These are phyloP conservation scores for Zosterops pallidus DNA, from an alignment of 2,113 vertebrate species.

Conservation along the genomic window DNA sequence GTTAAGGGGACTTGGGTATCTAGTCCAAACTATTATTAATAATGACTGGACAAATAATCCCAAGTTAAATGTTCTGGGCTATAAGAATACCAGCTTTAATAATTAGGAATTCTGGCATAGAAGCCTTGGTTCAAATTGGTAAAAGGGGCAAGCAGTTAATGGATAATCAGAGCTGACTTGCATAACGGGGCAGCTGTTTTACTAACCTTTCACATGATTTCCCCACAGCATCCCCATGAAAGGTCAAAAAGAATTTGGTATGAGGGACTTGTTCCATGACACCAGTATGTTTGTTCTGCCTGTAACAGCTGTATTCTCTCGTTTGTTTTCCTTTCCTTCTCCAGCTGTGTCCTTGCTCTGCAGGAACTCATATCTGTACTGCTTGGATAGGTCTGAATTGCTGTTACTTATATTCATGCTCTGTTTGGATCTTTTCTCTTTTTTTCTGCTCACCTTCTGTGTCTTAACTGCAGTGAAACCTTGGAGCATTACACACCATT, in stretches of 20 bases:
- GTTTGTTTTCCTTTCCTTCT: conserved; percentile 6
- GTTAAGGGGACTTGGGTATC: fast-evolving
- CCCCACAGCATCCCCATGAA: background rate
- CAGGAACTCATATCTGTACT: background rate
- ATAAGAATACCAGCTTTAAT: fast-evolving
- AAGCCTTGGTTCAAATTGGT: background rate
- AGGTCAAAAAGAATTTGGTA: background rate
- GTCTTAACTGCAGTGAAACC: background rate
- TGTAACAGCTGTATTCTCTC: background rate
- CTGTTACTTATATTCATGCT: background rate
- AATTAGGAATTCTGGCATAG: background rate
- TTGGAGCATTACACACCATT: fast-evolving
- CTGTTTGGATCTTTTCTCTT: background rate
- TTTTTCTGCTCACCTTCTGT: background rate
- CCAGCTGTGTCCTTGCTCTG: background rate
- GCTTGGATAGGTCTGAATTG: background rate
- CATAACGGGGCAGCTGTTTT: background rate
- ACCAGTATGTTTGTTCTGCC: background rate
- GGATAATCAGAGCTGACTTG: background rate
- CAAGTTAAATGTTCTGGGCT: background rate
- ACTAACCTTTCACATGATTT: background rate
- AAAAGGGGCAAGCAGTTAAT: background rate
- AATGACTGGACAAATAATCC: background rate
- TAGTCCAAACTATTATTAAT: background rate
- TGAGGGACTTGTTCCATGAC: background rate